These are phyloP conservation scores for Drosophila melanocephala DNA, from an alignment of 2,888 invertebrate genomes.

Conservation along the genomic window DNA sequence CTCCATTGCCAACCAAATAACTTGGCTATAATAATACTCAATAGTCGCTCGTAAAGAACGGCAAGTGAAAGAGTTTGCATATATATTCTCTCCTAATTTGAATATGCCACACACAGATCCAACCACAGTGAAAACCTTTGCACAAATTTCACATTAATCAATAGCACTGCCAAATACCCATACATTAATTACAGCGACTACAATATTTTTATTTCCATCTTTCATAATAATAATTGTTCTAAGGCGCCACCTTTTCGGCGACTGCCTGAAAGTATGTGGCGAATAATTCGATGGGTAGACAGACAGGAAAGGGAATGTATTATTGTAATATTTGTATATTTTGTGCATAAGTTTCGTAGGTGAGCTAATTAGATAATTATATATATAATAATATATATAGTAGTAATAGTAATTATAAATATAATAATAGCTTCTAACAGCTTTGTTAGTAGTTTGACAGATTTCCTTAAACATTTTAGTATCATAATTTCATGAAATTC, in stretches of 20 bases:
- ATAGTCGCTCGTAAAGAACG: conserved; percentile 31
- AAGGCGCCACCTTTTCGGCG: conserved; percentile 19
- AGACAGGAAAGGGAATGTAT: not conserved
- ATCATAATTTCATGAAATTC: not conserved
- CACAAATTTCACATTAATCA: conserved; percentile 65
- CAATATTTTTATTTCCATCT: conserved; percentile 13
- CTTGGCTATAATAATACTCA: conserved; percentile 65
- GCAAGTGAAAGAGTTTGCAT: conserved; percentile 78
- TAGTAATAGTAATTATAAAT: not conserved
- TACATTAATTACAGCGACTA: conserved; percentile 36
- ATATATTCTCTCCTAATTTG: conserved; percentile 60
- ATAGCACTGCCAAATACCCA: conserved; percentile 16
- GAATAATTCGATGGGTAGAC: not conserved
- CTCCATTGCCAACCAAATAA: conserved; percentile 59
- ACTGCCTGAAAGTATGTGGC: conserved; percentile 62
- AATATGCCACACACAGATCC: conserved; percentile 74
- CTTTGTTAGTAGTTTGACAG: too few relatives aligned
- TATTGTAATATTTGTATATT: not conserved
- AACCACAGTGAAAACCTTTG: conserved; percentile 2
- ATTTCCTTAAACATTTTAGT: too few relatives aligned
- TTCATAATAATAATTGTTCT: conserved; percentile 4
- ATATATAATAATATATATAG: too few relatives aligned
- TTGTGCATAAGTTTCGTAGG: not conserved
- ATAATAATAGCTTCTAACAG: too few relatives aligned
- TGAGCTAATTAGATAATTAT: not conserved